Evolutionary conservation across 2,113 vertebrate genomes (phyloP).

Genomic region (Paramormyrops kingsleyae): DNA sequence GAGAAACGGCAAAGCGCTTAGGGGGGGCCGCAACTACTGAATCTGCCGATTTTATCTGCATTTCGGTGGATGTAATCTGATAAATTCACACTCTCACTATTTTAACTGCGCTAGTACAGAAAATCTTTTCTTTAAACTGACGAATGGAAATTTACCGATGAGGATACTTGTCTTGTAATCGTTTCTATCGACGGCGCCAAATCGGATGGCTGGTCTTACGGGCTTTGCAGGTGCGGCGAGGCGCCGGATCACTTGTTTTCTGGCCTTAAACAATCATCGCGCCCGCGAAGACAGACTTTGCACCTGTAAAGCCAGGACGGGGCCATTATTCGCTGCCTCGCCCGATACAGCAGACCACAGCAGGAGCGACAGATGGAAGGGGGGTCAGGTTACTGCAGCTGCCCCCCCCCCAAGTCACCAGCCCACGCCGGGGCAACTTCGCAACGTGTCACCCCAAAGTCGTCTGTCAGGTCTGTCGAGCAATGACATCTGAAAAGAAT

Average conservation of each 20-base stretch:
- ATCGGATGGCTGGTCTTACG: neutral
- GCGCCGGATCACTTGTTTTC: slow-evolving; percentile 38
- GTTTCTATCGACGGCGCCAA: neutral
- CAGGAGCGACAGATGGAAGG: slow-evolving; percentile 69
- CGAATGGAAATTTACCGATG: neutral
- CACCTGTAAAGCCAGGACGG: slow-evolving; percentile 56
- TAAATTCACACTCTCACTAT: neutral
- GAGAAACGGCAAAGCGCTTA: neutral
- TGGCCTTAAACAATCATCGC: slow-evolving; percentile 34
- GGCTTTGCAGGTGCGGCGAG: neutral
- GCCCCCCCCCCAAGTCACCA: slow-evolving; percentile 33
- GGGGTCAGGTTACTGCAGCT: slow-evolving; percentile 65
- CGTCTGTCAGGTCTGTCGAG: slow-evolving; percentile 19
- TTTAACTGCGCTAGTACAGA: neutral
- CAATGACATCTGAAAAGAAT: slow-evolving; percentile 12
- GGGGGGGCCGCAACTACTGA: neutral
- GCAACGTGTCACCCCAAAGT: slow-evolving; percentile 19
- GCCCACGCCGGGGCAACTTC: slow-evolving; percentile 52
- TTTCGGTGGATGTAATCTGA: neutral
- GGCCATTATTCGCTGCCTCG: slow-evolving; percentile 46
- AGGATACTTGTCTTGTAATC: neutral
- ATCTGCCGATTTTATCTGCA: neutral
- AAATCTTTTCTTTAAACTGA: neutral
- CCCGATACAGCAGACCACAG: slow-evolving; percentile 47
- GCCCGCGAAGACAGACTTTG: slow-evolving; percentile 36